phyloP scores from a whole-genome alignment of 2,797 vertebrate genomes.

The Darevskia mixta region DNA sequence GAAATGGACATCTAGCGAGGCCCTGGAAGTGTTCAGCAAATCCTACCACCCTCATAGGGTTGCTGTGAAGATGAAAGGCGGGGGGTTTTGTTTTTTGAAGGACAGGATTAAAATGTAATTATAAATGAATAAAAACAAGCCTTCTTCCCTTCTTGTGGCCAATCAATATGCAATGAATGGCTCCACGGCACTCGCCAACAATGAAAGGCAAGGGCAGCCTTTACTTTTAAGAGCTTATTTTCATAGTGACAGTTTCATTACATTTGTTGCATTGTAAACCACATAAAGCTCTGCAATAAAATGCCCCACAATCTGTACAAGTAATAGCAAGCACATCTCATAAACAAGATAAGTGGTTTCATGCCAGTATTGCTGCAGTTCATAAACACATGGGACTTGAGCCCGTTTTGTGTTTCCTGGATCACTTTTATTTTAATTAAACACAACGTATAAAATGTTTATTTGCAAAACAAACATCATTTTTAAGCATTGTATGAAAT shows the following conservation, averaged over 20 bases:
- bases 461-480: slow-evolving; percentile 82
- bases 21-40: too few relatives aligned
- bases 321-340: slow-evolving; percentile 83
- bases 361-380: slow-evolving; percentile 83
- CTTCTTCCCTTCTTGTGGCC: neutral
- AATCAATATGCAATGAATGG: neutral
- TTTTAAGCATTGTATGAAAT: slow-evolving; percentile 77
- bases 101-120: neutral
- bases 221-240: slow-evolving; percentile 72
- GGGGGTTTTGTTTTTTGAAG: neutral
- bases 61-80: too few relatives aligned
- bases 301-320: slow-evolving; percentile 81
- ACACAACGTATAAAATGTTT: slow-evolving; percentile 84
- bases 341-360: slow-evolving; percentile 84
- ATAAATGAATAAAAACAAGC: neutral
- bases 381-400: slow-evolving; percentile 80
- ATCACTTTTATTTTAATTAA: slow-evolving; percentile 87
- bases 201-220: neutral
- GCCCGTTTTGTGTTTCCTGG: slow-evolving; percentile 75
- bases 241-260: slow-evolving; percentile 79
- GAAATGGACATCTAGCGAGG: too few relatives aligned
- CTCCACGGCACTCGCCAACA: neutral
- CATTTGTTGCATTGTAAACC: slow-evolving; percentile 83
- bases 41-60: neutral
- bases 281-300: slow-evolving; percentile 82